Percentiles rank a stretch among this genome's conserved stretches.
These are phyloP conservation scores for Phocoena sinus DNA, from an alignment of 2,113 vertebrate species.

Conservation along the genomic window DNA sequence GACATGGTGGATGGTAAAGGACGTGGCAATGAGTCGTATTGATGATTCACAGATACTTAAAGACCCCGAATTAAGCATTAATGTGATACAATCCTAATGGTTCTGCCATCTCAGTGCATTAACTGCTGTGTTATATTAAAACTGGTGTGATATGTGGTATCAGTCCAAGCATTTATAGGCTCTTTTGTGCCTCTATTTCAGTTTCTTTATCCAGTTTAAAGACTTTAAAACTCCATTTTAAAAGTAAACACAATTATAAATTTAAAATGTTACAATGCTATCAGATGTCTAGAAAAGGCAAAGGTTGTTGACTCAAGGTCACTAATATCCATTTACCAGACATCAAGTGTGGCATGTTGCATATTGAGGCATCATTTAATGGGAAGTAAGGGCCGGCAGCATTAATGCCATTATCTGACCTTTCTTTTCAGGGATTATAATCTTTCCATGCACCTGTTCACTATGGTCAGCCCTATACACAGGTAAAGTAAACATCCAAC, in stretches of 20 bases:
- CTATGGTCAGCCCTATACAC: background rate
- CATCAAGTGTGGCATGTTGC: conserved; percentile 77
- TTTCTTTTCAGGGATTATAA: conserved; percentile 36
- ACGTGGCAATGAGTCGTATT: conserved; percentile 16
- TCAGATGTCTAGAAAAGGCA: conserved; percentile 24
- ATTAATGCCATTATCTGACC: conserved; percentile 65
- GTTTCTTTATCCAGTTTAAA: conserved; percentile 26
- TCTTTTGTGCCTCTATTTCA: background rate
- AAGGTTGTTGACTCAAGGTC: conserved; percentile 44
- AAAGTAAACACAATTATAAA: conserved; percentile 67
- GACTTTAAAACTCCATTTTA: conserved; percentile 57
- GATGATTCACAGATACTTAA: conserved; percentile 65
- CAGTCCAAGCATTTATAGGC: conserved; percentile 46
- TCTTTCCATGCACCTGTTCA: conserved; percentile 38
- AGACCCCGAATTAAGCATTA: conserved; percentile 57
- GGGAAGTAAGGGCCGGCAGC: conserved; percentile 76
- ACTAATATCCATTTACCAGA: conserved; percentile 62
- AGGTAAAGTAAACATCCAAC: conserved; percentile 20
- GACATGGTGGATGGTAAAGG: conserved; percentile 12
- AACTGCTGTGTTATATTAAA: conserved; percentile 58
- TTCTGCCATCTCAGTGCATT: conserved; percentile 47
- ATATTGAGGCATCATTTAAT: conserved; percentile 77
- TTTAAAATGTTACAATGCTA: conserved; percentile 57
- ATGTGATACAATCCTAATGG: conserved; percentile 45
- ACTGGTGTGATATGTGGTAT: conserved; percentile 7